phyloP scores from a whole-genome alignment of 2,113 vertebrate species.

The Oncorhynchus clarkii region DNA sequence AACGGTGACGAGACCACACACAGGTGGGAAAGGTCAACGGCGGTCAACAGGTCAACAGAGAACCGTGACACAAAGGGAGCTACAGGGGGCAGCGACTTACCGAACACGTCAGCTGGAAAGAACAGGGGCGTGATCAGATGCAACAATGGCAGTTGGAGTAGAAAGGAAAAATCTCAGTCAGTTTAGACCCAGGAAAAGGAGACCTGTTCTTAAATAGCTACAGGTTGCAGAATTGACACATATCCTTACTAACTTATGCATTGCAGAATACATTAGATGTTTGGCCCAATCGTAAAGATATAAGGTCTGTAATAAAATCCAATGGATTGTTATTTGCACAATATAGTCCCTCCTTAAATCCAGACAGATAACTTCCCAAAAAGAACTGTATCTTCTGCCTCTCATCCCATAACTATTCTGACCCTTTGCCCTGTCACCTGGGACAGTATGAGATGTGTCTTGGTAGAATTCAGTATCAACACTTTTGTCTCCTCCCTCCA shows the following conservation, averaged over 20 bases:
- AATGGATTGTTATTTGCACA: too few relatives aligned
- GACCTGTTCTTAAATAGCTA: neutral
- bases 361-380: too few relatives aligned
- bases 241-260: too few relatives aligned
- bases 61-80: neutral
- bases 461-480: too few relatives aligned
- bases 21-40: neutral
- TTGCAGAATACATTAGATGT: too few relatives aligned
- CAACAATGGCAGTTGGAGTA: conserved; percentile 1
- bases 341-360: too few relatives aligned
- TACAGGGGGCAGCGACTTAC: conserved; percentile 41
- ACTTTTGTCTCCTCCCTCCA: neutral
- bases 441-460: too few relatives aligned
- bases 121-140: conserved; percentile 27
- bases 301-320: too few relatives aligned
- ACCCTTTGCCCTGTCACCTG: too few relatives aligned
- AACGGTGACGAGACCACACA: neutral
- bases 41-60: neutral
- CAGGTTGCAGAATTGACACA: neutral
- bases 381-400: too few relatives aligned
- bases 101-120: conserved; percentile 54
- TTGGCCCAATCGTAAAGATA: too few relatives aligned
- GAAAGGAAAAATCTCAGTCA: neutral
- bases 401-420: too few relatives aligned
- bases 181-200: neutral